Base-by-base conservation (phyloP, 2,113 vertebrate genomes). In the Zootoca vivipara region DNA sequence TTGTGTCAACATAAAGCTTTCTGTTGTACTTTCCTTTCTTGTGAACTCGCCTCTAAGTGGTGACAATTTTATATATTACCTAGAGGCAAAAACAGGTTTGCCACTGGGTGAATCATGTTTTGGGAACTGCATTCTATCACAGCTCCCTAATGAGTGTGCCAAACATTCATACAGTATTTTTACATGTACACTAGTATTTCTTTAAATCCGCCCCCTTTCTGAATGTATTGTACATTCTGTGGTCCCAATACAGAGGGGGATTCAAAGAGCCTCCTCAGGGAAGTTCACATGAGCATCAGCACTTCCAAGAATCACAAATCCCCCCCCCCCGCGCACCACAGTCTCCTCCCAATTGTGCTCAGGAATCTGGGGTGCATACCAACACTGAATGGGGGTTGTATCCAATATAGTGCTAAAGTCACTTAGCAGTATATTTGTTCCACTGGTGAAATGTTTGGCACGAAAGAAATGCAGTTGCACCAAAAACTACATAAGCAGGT, bases 31-130 rank as follows among this genome's bases (percentile, higher is more conserved):
- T 75, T 30, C 87, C 85, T 87, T 75, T 86, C 78, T 42, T 20
- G 42, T n/a, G 88, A 88, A 90, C 35, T 87, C 83, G 16, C 78
- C 56, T 91, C 72, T 90, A 92, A 87, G 85, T 94, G 91, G 85
- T 42, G n/a, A n/a, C 26, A 40, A 46, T 46, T 65, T 65, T 78
- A 42, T 6, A 5, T 13, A 62, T 22, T 12, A 73, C 9, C 38
- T 52, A 15, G 69, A 35, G 56, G 73, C 22, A 28, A 74, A 15
- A 18, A 4, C 72, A 26, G 42, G 20, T 72, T 52, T 70, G 82
- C 46, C 33, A 56, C n/a, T 40, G 52, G 38, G 33, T 87, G 8
- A 56, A 24, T 42, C 38, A 16, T 38, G 10, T 13, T 56, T 15
- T 38, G 30, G 33, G 24, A 58, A 28, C 7, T 28, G 18, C n/a